Evolutionary conservation across 2,113 vertebrate genomes (phyloP), one percentile per base, ranked within the genome.

Genomic region (Sminthopsis crassicaudata): DNA sequence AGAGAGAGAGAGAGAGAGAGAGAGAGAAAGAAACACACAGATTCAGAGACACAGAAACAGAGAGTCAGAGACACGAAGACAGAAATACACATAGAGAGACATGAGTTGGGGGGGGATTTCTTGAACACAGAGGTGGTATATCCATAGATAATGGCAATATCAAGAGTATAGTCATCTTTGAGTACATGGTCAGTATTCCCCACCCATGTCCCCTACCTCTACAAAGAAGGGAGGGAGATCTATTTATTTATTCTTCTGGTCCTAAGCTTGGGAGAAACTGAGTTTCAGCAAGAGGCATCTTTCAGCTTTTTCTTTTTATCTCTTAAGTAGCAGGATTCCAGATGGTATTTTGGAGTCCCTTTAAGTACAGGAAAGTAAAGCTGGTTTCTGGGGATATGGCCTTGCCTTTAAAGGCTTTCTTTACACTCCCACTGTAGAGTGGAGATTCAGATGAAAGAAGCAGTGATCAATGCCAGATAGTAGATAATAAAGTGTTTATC

Each of bases 391-490:
- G 42, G 67, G 36, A 42, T 42, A 42, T 84, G 7, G n/a, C n/a
- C 67, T 19, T 42, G 19, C 19, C 19, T 84, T 42, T 42, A 84
- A 84, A 42, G n/a, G 42, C 24, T 53, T 53, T 53, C 42, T 24
- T 92, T 60, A 53, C 12, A 36, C 12, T 0, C 0, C 3, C 91
- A 91, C 92, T 91, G 51, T 19, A 10, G 51, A 30, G 55, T 46
- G 90, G 90, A 95, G 48, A 14, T 3, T 84, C 42, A 84, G 67
- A 84, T 84, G n/a, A 84, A 84, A 84, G 67, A 84, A 84, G n/a
- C n/a, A 84, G 67, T 23, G n/a, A 42, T 84, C 67, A 84, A 23
- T 84, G 36, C 67, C 67, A 84, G 19, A 42, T 8, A 84, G 67
- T 23, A 84, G 67, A 42, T 42, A 84, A 84, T 84, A 84, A 84